Percentiles rank a stretch among this genome's conserved stretches.
Evolutionary conservation across 2,797 vertebrate species (phyloP).

Genomic region (Cryptoprocta ferox): DNA sequence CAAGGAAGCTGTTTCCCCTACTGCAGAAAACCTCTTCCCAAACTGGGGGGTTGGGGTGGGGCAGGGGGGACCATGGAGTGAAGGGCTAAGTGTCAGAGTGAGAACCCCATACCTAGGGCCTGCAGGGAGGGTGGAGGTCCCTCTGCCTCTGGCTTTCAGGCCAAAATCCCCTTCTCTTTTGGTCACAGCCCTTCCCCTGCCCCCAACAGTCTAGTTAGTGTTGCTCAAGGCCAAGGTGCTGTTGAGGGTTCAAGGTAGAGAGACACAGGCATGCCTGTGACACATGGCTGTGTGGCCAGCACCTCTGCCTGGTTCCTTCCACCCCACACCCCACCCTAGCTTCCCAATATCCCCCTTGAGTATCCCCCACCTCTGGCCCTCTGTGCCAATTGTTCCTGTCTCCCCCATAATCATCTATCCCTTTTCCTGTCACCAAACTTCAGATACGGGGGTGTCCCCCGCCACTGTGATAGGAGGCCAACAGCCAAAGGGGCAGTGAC

Average conservation of each 20-base stretch:
- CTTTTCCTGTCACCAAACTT: neutral
- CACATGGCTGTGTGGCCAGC: too few species aligned
- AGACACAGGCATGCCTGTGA: fast-evolving
- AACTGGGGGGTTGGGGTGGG: neutral
- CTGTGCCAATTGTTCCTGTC: neutral
- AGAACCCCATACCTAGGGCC: neutral
- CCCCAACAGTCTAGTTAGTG: neutral
- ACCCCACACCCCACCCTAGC: neutral
- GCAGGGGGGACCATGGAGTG: neutral
- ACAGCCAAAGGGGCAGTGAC: neutral
- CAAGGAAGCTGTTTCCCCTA: neutral
- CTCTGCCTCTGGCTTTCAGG: neutral
- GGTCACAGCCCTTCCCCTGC: neutral
- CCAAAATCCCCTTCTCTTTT: neutral
- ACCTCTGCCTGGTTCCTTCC: neutral
- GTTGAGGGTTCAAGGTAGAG: neutral
- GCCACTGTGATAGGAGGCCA: neutral
- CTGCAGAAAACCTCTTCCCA: neutral
- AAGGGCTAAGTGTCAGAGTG: neutral
- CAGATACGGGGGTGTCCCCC: neutral
- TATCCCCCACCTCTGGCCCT: neutral
- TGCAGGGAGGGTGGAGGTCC: neutral
- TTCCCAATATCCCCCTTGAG: neutral
- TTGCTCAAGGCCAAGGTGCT: neutral
- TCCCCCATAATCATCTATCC: neutral